Evolutionary conservation across 2,113 vertebrate species (phyloP), one percentile per base, ranked within the genome.

Genomic region (Sinocyclocheilus rhinocerous): DNA sequence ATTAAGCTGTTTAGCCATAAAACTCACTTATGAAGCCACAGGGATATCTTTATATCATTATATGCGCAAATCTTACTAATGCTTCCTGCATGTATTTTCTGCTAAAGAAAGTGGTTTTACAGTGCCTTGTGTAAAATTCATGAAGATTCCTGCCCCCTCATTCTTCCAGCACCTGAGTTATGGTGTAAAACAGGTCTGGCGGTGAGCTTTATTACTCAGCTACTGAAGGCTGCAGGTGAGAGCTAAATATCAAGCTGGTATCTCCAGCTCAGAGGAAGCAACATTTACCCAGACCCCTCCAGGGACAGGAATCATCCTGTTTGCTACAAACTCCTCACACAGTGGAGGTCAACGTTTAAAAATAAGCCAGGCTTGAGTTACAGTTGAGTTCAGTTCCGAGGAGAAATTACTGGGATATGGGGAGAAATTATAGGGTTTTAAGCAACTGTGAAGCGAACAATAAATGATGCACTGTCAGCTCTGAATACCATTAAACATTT

Each of bases 121-220:
- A 83, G 79, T 33, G 70, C 69, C 76, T 88, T 86, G 79, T 88
- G 80, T 84, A 85, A 83, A 84, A 77, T 85, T 65, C 52, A 87
- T 85, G 88, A 85, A 85, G 65, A 87, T 78, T 82, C 70, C 24
- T 65, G 78, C 76, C 86, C 87, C 85, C 81, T 48, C 57, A 79
- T 76, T 81, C 84, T 82, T 83, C 55, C 82, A 50, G 88, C 86
- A 87, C 85, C 85, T 89, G 86, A 45, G 86, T 55, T 82, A 63
- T 57, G 57, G 11, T 16, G 57, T 84, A 88, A 89, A 90, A 89
- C 85, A 79, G 85, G 85, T 90, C 73, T 89, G 85, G 76, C 77
- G 45, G 42, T 77, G 79, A 87, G 83, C 83, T 88, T 87, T 88
- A 90, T 89, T 89, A 90, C 85, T 90, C 84, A 87, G 70, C 86